Conservation (phyloP, 2,888 invertebrate genomes). For the Drosophila nr. fundita region DNA sequence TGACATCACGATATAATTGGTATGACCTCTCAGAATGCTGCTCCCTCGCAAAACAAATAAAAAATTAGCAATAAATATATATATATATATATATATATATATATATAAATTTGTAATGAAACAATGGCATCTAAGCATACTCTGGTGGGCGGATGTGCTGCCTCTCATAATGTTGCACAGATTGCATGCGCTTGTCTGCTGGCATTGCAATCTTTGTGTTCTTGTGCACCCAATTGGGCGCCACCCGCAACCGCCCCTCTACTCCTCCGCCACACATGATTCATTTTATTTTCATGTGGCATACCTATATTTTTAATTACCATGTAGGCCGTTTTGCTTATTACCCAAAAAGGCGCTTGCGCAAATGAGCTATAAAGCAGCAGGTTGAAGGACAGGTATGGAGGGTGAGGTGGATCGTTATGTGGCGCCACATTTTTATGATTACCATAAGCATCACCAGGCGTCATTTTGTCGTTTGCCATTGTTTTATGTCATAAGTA, state of each 20-base stretch:
- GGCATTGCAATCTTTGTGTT: conserved; percentile 33
- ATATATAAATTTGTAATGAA: conserved; percentile 24
- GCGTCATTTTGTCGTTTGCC: conserved; percentile 42
- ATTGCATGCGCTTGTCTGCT: conserved; percentile 32
- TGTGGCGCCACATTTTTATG: conserved; percentile 57
- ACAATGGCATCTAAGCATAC: conserved; percentile 59
- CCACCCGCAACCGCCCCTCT: conserved; percentile 7
- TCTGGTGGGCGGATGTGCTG: conserved; percentile 71
- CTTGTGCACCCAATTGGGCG: conserved; percentile 23
- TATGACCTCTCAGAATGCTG: conserved; percentile 59
- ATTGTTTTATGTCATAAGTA: conserved; percentile 30
- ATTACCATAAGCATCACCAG: conserved; percentile 41
- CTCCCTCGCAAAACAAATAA: conserved; percentile 37
- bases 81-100: conserved; percentile 23
- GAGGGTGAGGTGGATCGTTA: conserved; percentile 12
- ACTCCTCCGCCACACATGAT: conserved; percentile 25
- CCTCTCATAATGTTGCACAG: conserved; percentile 52
- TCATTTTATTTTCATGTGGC: conserved; percentile 49
- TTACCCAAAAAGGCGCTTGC: conserved; percentile 58
- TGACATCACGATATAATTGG: conserved; percentile 67
- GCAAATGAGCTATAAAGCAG: conserved; percentile 47
- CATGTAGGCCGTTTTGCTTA: conserved; percentile 73
- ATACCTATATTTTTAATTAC: conserved; percentile 58
- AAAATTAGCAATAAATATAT: conserved; percentile 44
- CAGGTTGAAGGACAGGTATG: conserved; percentile 19